Evolutionary conservation across 2,888 invertebrate species (phyloP).

Genomic region (Drosophila meridionalis): DNA sequence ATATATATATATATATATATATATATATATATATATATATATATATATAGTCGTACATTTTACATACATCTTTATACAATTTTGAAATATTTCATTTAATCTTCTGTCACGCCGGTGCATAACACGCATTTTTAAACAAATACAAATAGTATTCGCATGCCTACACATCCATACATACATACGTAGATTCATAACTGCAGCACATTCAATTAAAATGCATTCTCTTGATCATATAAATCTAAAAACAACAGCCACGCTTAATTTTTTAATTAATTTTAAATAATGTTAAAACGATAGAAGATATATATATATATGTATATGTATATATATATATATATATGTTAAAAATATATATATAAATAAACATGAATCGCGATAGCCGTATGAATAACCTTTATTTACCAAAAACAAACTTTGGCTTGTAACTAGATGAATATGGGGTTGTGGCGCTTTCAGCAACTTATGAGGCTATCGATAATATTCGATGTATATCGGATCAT

Average conservation of each 20-base stretch:
- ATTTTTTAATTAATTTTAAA: constrained; percentile 78
- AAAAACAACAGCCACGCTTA: constrained; percentile 75
- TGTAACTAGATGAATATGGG: neutral
- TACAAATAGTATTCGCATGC: constrained; percentile 65
- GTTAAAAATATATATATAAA: constrained; percentile 34
- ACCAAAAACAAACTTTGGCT: neutral
- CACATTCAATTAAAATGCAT: constrained; percentile 71
- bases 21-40: constrained; percentile 13
- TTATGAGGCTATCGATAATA: constrained; percentile 23
- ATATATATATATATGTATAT: constrained; percentile 51
- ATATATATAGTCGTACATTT: neutral
- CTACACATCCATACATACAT: constrained; percentile 58
- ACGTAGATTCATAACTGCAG: constrained; percentile 68
- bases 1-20: constrained; percentile 11
- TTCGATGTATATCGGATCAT: constrained; percentile 31
- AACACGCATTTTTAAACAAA: constrained; percentile 44
- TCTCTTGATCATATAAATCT: constrained; percentile 70
- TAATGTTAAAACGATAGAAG: constrained; percentile 69
- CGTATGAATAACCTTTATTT: constrained; percentile 6
- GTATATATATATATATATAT: neutral
- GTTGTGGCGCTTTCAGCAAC: constrained; percentile 2
- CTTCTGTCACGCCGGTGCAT: constrained; percentile 54
- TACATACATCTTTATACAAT: constrained; percentile 18
- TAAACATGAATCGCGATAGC: constrained; percentile 51
- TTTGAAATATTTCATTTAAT: neutral